phyloP scores from a whole-genome alignment of 1,140 invertebrate genomes.

The Drosophila pseudoobscura region DNA sequence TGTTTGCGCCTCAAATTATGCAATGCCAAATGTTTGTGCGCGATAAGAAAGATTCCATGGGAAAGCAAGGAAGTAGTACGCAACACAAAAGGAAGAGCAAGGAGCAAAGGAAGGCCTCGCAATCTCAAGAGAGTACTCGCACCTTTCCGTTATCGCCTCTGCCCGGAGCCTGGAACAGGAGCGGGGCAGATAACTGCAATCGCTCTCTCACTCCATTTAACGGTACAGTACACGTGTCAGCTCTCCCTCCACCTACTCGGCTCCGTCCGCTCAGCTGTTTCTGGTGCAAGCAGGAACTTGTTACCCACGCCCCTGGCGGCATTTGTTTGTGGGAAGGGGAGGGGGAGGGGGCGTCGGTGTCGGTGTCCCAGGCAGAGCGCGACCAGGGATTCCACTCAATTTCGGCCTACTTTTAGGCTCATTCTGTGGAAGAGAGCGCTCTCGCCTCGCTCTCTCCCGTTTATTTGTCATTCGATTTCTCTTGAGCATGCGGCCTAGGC shows the following conservation, averaged over 20 bases:
- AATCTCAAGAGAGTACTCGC: too few relatives aligned
- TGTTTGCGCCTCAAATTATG: slow-evolving; percentile 44
- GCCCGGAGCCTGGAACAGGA: background rate
- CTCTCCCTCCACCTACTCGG: slow-evolving; percentile 14
- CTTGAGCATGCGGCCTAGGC: slow-evolving; percentile 79
- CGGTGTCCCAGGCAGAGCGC: background rate
- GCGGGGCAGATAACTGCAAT: slow-evolving; percentile 29
- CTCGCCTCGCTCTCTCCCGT: slow-evolving; percentile 15
- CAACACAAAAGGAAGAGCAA: too few relatives aligned
- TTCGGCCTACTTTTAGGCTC: slow-evolving; percentile 73
- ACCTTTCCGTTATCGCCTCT: too few relatives aligned
- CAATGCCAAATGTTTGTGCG: slow-evolving; percentile 45
- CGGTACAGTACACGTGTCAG: slow-evolving; percentile 52
- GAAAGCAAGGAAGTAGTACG: too few relatives aligned
- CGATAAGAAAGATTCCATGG: slow-evolving; percentile 38
- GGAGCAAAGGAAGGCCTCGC: too few relatives aligned
- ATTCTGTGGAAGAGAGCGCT: background rate
- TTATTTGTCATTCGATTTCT: slow-evolving; percentile 27
- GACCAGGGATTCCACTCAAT: slow-evolving; percentile 47
- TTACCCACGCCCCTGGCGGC: slow-evolving; percentile 59
- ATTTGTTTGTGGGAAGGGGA: background rate
- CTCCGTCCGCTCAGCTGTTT: slow-evolving; percentile 63
- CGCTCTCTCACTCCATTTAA: slow-evolving; percentile 31
- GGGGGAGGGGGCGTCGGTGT: background rate
- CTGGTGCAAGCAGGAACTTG: slow-evolving; percentile 67